These are phyloP conservation scores for Acrocephalus arundinaceus DNA, from an alignment of 2,113 vertebrate genomes.

Conservation along the genomic window DNA sequence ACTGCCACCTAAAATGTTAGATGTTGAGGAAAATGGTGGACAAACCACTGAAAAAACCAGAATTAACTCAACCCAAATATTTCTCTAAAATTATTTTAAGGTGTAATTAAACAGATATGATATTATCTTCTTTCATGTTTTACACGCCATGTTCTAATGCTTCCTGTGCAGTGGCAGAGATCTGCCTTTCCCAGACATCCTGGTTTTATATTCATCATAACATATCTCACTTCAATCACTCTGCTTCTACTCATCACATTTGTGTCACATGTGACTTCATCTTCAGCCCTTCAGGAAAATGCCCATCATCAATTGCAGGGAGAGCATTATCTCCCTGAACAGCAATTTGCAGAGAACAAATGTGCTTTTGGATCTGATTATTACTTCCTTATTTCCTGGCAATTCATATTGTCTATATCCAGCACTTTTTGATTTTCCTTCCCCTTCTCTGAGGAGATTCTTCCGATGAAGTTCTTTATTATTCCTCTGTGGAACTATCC, in stretches of 20 bases:
- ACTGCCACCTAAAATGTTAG: conserved; percentile 75
- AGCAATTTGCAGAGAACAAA: conserved; percentile 36
- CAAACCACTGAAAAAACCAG: background rate
- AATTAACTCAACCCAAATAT: background rate
- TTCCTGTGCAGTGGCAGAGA: background rate
- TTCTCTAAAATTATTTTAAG: background rate
- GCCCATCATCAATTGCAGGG: background rate
- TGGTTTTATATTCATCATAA: conserved; percentile 7
- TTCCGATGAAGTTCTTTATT: background rate
- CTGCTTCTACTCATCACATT: conserved; percentile 29
- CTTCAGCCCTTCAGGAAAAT: conserved; percentile 17
- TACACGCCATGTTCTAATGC: background rate
- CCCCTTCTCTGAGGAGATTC: background rate
- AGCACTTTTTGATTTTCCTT: background rate
- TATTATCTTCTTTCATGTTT: background rate
- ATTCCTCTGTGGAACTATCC: background rate
- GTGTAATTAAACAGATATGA: background rate
- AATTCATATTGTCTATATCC: background rate
- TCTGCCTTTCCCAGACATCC: background rate
- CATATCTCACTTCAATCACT: conserved; percentile 7
- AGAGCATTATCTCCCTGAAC: conserved; percentile 16
- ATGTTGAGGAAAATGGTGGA: conserved; percentile 73
- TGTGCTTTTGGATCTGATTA: conserved; percentile 11
- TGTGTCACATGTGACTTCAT: background rate
- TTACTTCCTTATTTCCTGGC: conserved; percentile 26